Evolutionary conservation across 2,113 vertebrate species (phyloP).

Genomic region (Gasterosteus nipponicus): DNA sequence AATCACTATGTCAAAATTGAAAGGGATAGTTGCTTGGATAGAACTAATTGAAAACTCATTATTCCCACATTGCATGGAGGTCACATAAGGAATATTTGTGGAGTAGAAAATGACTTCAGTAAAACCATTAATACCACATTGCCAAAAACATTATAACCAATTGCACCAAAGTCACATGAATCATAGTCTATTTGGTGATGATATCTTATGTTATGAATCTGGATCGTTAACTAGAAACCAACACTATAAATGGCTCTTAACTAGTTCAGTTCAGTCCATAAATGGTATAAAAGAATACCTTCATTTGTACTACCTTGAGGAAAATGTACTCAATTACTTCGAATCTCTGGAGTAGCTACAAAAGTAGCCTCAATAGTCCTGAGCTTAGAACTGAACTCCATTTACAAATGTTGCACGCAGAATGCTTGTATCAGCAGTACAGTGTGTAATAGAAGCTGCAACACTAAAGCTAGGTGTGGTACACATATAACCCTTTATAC

Average conservation of each 20-base stretch:
- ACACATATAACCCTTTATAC: slow-evolving; percentile 72
- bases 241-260: not conserved
- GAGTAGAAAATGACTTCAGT: not conserved
- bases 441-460: slow-evolving; percentile 55
- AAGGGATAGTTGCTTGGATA: not conserved
- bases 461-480: slow-evolving; percentile 71
- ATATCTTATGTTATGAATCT: not conserved
- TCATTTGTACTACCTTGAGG: not conserved
- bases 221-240: not conserved
- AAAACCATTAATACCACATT: not conserved
- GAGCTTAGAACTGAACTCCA: slow-evolving; percentile 14
- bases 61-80: slow-evolving; percentile 32
- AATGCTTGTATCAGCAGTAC: slow-evolving; percentile 70
- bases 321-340: not conserved
- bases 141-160: not conserved
- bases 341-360: not conserved
- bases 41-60: slow-evolving; percentile 35
- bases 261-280: not conserved
- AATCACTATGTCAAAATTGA: slow-evolving; percentile 29
- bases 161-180: not conserved
- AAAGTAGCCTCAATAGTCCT: slow-evolving; percentile 1
- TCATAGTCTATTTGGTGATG: not conserved
- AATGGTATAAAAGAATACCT: not conserved
- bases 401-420: slow-evolving; percentile 48
- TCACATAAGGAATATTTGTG: slow-evolving; percentile 14